Conservation (phyloP, 2,888 invertebrate genomes). For the Sarcophaga carnaria region DNA sequence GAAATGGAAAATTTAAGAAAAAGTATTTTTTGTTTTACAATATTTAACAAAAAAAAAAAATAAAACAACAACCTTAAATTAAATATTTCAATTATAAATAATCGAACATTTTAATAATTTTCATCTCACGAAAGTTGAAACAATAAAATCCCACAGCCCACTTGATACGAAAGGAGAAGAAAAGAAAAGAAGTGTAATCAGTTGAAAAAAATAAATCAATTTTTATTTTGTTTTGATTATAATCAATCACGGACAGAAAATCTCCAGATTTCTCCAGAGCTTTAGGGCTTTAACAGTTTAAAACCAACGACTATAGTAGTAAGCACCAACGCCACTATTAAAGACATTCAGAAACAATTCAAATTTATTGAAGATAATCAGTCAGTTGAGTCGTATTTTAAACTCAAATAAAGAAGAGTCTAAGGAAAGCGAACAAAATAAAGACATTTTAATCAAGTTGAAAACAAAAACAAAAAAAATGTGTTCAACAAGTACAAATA, state of each 20-base stretch:
- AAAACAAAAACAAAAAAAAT: constrained; percentile 26
- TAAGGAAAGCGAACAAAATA: not conserved
- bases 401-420: not conserved
- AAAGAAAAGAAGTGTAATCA: not conserved
- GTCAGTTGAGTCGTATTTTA: too few species aligned
- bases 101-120: not conserved
- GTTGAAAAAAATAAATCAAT: not conserved
- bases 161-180: not conserved
- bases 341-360: too few species aligned
- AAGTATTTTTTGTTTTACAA: too few species aligned
- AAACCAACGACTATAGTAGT: not conserved
- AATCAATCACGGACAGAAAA: constrained; percentile 42
- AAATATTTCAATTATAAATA: too few species aligned
- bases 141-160: not conserved
- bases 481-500: not conserved
- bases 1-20: too few species aligned
- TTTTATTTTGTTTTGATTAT: not conserved
- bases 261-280: constrained; percentile 59
- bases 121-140: not conserved
- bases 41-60: too few species aligned
- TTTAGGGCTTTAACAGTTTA: constrained; percentile 28
- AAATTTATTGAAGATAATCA: not conserved
- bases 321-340: not conserved
- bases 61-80: too few species aligned
- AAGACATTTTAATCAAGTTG: not conserved